These are phyloP conservation scores for Eupsittula cactorum DNA, from an alignment of 2,113 vertebrate species.

Conservation along the genomic window DNA sequence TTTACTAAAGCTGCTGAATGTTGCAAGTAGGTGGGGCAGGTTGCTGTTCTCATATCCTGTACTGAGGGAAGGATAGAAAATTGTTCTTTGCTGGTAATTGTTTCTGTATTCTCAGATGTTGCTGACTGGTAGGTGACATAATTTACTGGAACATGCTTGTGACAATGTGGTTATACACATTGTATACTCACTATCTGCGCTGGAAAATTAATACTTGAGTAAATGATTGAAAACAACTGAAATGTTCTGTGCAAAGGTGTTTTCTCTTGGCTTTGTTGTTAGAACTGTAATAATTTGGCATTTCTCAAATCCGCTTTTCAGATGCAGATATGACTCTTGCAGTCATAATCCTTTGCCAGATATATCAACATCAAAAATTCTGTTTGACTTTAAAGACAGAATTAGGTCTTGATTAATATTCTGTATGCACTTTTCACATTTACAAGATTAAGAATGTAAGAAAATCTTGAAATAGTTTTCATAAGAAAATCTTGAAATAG, in stretches of 20 bases:
- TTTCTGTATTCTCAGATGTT: not conserved
- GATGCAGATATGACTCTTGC: not conserved
- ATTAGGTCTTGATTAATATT: constrained; percentile 61
- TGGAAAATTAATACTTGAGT: not conserved
- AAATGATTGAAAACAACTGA: not conserved
- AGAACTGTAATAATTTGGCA: not conserved
- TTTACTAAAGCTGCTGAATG: not conserved
- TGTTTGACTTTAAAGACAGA: constrained; percentile 36
- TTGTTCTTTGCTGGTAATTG: not conserved
- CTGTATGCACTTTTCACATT: constrained; percentile 14
- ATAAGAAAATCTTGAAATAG: constrained; percentile 6
- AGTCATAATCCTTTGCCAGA: constrained; percentile 35
- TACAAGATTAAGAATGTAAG: constrained; percentile 29
- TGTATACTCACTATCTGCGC: not conserved
- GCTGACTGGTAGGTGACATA: not conserved
- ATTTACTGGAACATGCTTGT: not conserved
- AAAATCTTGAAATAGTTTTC: constrained; percentile 22
- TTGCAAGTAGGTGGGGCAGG: not conserved
- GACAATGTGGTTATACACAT: not conserved
- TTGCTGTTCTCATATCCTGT: not conserved
- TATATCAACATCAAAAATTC: not conserved
- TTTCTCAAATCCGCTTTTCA: constrained; percentile 2
- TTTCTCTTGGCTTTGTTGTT: not conserved
- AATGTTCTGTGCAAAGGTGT: not conserved
- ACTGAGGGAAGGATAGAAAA: not conserved